Conservation (phyloP, 2,797 vertebrate species). For the Knipowitschia caucasica region DNA sequence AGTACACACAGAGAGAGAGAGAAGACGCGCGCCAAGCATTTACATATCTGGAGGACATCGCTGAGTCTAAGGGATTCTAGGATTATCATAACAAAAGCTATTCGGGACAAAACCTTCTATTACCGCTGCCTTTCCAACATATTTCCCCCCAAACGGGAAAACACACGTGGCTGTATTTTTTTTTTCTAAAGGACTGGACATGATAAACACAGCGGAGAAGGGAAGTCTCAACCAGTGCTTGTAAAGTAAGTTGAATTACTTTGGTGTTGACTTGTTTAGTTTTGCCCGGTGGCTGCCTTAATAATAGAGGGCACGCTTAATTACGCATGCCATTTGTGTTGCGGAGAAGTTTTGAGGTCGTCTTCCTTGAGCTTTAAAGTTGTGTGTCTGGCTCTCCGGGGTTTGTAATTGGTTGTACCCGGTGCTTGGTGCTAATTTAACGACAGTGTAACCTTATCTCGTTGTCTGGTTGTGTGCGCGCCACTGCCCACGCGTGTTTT, state of each 20-base stretch:
- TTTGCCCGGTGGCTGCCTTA: not conserved
- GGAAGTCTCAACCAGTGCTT: constrained; percentile 23
- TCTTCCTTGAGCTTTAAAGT: not conserved
- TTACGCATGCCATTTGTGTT: not conserved
- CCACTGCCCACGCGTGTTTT: not conserved
- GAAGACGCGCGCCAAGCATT: constrained; percentile 10
- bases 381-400: not conserved
- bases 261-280: not conserved
- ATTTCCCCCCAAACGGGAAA: constrained; percentile 14
- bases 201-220: constrained; percentile 41
- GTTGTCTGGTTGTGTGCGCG: not conserved
- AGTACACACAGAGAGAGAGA: constrained; percentile 15
- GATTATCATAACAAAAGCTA: constrained; percentile 64
- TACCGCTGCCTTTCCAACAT: constrained; percentile 30
- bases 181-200: constrained; percentile 51
- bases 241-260: constrained; percentile 68
- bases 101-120: constrained; percentile 29
- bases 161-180: constrained; percentile 62
- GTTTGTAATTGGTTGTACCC: not conserved
- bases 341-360: not conserved
- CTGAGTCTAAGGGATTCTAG: constrained; percentile 12
- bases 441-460: not conserved
- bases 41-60: constrained; percentile 30
- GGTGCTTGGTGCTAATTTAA: constrained; percentile 7
- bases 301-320: not conserved